phyloP scores from a whole-genome alignment of 2,113 vertebrate species.

The Phocoena phocoena region DNA sequence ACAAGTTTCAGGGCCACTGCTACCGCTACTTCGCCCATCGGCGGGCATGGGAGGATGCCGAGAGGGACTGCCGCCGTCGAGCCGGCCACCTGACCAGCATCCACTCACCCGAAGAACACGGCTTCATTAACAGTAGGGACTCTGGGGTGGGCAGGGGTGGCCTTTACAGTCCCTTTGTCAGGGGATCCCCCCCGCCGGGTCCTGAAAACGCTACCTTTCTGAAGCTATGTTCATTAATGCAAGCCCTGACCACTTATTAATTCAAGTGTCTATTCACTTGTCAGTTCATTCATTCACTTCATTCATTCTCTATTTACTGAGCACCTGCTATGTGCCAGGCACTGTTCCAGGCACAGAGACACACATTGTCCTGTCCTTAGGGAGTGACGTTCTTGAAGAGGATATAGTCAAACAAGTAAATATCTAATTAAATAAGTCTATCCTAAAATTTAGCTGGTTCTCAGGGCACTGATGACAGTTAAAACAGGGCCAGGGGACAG shows the following conservation, averaged over 20 bases:
- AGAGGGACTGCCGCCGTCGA: slow-evolving; percentile 92
- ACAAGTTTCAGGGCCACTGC: slow-evolving; percentile 96
- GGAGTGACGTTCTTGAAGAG: neutral
- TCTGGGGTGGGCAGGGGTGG: neutral
- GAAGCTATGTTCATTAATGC: neutral
- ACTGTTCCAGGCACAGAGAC: neutral
- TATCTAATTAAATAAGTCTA: neutral
- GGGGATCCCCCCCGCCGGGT: neutral
- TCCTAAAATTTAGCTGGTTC: neutral
- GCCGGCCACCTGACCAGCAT: slow-evolving; percentile 93
- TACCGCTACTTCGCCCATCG: slow-evolving; percentile 93
- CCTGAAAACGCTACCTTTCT: neutral
- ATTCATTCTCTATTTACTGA: neutral
- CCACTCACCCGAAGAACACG: slow-evolving; percentile 90
- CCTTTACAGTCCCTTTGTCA: neutral
- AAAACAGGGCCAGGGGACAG: neutral
- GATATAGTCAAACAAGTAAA: neutral
- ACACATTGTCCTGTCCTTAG: neutral
- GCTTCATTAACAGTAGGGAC: slow-evolving; percentile 90
- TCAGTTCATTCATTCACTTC: neutral
- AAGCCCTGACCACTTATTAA: neutral
- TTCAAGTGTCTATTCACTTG: neutral
- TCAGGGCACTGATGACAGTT: neutral
- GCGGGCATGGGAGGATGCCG: slow-evolving; percentile 96
- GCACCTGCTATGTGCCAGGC: neutral